Base-by-base conservation (phyloP, 2,888 invertebrate genomes). In the Clepsis dumicolana region DNA sequence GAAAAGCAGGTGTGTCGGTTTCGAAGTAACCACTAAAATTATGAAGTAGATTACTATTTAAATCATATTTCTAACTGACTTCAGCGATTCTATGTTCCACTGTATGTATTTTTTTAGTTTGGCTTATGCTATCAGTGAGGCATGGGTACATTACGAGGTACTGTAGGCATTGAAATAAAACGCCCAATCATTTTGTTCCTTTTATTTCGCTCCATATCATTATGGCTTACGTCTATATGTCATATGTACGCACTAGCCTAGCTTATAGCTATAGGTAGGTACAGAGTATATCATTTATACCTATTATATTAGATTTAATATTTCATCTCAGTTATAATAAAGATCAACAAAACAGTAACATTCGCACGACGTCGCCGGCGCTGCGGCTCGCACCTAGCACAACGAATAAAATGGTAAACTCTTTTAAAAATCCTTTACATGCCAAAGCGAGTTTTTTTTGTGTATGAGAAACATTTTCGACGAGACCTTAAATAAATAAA, bases 121-220 rank as follows among this genome's bases (percentile, higher is more conserved):
- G 29, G 5, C 5, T 5, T 29, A 7, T 8, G 5, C 29, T 7
- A 29, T 8, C 29, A 29, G n/a, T n/a, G n/a, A n/a, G n/a, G n/a
- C n/a, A 4, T 29, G 29, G 7, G 29, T 18, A 18, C 18, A 48
- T 71, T 24, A 21, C 0, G 1, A 4, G 1, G n/a, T n/a, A n/a
- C n/a, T n/a, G n/a, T n/a, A n/a, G 10, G n/a, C 4, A 25, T 35
- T n/a, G n/a, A 86, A 88, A 89, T 88, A 80, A 89, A 89, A 89
- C 87, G 76, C 80, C 61, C 2, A 70, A 41, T 7, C 12, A 70
- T 74, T 21, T 72, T 74, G 76, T 84, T 77, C 52, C 83, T 82
- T 84, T 85, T 85, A 86, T 88, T 85, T 86, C 83, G 82, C 84
- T 74, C 80, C 81, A 85, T 86, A 86, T 84, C 82, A 83, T 81